A percentile compares a stretch with the other conserved stretches of the same genome.
These are phyloP conservation scores for Cynoglossus semilaevis DNA, from an alignment of 2,113 vertebrate species.

Conservation along the genomic window DNA sequence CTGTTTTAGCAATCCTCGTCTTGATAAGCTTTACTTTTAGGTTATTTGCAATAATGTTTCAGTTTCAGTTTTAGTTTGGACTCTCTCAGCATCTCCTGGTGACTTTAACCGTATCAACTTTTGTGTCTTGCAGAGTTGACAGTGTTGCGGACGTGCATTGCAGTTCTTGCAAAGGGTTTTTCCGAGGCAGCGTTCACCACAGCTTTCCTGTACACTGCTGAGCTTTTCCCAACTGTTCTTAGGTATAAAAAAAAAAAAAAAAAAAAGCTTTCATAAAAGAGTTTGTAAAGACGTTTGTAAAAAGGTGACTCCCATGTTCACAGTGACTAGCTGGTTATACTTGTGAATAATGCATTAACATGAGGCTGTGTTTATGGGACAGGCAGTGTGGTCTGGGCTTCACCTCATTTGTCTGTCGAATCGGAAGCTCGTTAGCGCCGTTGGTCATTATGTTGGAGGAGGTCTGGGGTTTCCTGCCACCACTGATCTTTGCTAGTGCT, in stretches of 20 bases:
- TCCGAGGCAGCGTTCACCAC: constrained; percentile 86
- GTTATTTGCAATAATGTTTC: no score
- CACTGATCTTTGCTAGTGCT: constrained; percentile 52
- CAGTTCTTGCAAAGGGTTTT: constrained; percentile 78
- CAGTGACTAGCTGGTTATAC: no score
- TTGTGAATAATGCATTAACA: no score
- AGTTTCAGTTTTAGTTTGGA: no score
- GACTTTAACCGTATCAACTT: not conserved
- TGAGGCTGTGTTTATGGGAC: constrained; percentile 11
- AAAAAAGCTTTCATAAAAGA: no score
- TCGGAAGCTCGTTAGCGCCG: constrained; percentile 68
- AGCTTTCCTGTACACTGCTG: constrained; percentile 79
- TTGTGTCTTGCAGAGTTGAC: constrained; percentile 55
- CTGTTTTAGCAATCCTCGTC: no score
- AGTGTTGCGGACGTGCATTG: constrained; percentile 67
- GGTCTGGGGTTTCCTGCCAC: constrained; percentile 55
- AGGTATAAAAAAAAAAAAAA: constrained; percentile 78
- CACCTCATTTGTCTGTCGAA: constrained; percentile 61
- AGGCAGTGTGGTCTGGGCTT: constrained; percentile 72
- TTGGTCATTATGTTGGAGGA: constrained; percentile 68
- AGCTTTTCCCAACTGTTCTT: constrained; percentile 83
- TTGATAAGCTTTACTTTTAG: no score
- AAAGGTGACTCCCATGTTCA: no score
- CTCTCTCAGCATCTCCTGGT: no score
- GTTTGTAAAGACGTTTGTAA: no score